Percentiles rank a stretch among this genome's conserved stretches.
phyloP scores from a whole-genome alignment of 2,888 invertebrate species.

The Polydrusus cervinus region DNA sequence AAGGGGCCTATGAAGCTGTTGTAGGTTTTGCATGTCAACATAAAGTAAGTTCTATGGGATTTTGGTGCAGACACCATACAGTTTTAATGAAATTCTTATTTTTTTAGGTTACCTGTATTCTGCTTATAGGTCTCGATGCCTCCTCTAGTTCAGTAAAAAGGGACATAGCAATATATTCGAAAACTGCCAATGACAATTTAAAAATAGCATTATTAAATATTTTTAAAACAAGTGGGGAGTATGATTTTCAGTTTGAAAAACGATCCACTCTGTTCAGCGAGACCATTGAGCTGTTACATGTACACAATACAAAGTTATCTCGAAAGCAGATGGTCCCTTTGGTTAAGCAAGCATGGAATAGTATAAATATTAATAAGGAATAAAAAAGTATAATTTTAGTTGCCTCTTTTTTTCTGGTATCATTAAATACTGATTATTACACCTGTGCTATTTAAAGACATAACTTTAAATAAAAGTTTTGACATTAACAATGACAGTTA shows the following conservation, averaged over 20 bases:
- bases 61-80: no score
- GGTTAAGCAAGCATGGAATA: conserved; percentile 70
- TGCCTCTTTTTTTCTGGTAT: no score
- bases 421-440: no score
- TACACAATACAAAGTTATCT: conserved; percentile 76
- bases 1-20: conserved; percentile 72
- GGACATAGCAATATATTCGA: conserved; percentile 73
- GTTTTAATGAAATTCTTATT: background rate
- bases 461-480: background rate
- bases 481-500: background rate
- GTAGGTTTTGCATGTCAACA: conserved; percentile 71
- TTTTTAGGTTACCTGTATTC: conserved; percentile 68
- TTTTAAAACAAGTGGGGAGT: conserved; percentile 63
- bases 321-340: conserved; percentile 82
- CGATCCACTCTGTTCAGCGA: conserved; percentile 67
- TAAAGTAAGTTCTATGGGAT: conserved; percentile 53
- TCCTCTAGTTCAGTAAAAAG: conserved; percentile 71
- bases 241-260: conserved; percentile 69
- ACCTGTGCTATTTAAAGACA: no score
- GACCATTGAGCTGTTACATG: conserved; percentile 73
- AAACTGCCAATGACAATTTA: conserved; percentile 65
- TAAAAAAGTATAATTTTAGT: background rate
- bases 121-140: conserved; percentile 79
- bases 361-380: background rate
- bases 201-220: conserved; percentile 67